phyloP scores from a whole-genome alignment of 2,888 invertebrate genomes.

The Meta bourneti region DNA sequence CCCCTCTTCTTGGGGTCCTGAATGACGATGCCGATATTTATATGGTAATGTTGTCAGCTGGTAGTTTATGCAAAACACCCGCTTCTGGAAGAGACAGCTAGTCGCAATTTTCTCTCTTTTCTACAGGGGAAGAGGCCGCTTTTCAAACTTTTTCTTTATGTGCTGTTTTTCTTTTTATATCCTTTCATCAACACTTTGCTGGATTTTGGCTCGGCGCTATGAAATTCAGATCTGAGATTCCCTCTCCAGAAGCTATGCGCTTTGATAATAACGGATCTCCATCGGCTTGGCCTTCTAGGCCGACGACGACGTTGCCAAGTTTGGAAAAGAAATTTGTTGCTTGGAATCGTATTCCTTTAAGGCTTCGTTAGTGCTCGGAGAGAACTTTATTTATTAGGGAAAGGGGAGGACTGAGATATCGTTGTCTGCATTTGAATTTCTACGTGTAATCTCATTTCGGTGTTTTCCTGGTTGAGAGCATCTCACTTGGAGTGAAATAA shows the following conservation, averaged over 20 bases:
- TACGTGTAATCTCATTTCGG: too few relatives aligned
- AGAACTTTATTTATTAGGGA: not conserved
- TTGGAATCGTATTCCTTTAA: not conserved
- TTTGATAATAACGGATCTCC: conserved; percentile 1
- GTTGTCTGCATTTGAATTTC: too few relatives aligned
- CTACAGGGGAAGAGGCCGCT: not conserved
- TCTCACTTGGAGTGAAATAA: too few relatives aligned
- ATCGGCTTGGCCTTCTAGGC: not conserved
- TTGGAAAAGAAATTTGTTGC: not conserved
- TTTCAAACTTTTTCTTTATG: not conserved
- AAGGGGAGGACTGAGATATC: not conserved
- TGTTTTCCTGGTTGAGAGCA: too few relatives aligned
- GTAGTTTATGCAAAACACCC: conserved; percentile 55
- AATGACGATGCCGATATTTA: conserved; percentile 63
- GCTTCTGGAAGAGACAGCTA: conserved; percentile 21
- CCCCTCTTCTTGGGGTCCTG: not conserved
- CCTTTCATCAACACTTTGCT: not conserved
- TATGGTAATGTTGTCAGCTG: conserved; percentile 67
- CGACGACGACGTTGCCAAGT: not conserved
- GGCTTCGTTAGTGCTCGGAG: not conserved
- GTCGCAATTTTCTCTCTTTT: conserved; percentile 45
- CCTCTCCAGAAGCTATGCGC: not conserved
- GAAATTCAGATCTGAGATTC: conserved; percentile 20
- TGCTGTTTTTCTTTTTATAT: conserved; percentile 5
- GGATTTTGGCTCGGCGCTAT: conserved; percentile 10